Evolutionary conservation across 2,797 vertebrate genomes (phyloP).

Genomic region (Nothura maculosa): DNA sequence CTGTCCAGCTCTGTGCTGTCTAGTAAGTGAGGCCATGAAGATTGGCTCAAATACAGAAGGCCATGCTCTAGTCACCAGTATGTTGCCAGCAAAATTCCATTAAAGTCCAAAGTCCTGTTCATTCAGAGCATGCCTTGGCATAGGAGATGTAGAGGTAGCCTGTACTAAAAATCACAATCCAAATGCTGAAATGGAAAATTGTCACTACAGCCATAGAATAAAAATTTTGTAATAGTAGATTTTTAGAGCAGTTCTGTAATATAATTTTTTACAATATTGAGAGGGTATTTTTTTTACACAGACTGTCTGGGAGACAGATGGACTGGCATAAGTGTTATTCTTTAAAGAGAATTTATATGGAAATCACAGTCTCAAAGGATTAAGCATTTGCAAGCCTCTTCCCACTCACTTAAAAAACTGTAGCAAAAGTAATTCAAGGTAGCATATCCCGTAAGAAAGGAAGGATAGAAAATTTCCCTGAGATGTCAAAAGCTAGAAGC

Average conservation of each 20-base stretch:
- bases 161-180: neutral
- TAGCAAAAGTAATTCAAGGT: neutral
- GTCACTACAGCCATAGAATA: neutral
- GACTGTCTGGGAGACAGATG: neutral
- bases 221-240: neutral
- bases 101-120: neutral
- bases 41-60: neutral
- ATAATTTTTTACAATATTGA: neutral
- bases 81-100: rapidly evolving
- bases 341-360: neutral
- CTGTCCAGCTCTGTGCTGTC: neutral
- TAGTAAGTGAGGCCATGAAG: neutral
- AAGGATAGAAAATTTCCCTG: neutral
- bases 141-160: neutral
- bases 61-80: neutral
- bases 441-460: neutral
- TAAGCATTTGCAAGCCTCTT: neutral
- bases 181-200: neutral
- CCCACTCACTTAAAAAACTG: neutral
- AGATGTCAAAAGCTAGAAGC: neutral
- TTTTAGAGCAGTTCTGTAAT: neutral
- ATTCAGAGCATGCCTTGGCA: neutral
- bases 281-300: neutral
- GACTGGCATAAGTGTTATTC: neutral
- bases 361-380: neutral